These are phyloP conservation scores for Microcebus jonahi DNA, from an alignment of 2,113 vertebrate species.

Conservation along the genomic window DNA sequence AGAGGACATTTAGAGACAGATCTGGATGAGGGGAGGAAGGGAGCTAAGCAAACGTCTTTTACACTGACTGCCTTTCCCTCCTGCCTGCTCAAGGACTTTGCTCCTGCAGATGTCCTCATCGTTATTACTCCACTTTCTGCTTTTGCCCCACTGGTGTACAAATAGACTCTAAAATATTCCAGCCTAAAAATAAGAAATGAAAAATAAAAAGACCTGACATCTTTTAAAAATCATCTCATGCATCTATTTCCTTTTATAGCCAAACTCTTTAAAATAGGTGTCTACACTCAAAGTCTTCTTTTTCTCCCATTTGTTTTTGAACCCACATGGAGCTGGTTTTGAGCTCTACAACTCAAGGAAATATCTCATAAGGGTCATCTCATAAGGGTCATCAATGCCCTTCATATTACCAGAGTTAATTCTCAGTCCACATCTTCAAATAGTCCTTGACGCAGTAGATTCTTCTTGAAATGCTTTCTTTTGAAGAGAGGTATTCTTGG, in stretches of 20 bases:
- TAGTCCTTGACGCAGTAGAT: rapidly evolving
- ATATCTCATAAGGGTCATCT: background rate
- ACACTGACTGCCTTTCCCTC: background rate
- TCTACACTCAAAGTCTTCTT: background rate
- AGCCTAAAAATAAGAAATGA: background rate
- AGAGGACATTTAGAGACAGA: background rate
- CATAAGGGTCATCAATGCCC: background rate
- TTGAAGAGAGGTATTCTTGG: background rate
- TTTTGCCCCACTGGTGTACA: background rate
- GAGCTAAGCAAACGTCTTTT: background rate
- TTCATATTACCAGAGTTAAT: background rate
- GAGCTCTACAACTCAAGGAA: background rate
- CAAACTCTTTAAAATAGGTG: background rate
- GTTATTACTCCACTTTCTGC: background rate
- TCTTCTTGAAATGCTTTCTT: background rate
- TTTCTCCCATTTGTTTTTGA: background rate
- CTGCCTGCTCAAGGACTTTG: background rate
- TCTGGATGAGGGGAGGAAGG: background rate
- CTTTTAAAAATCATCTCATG: background rate
- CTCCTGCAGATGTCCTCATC: background rate
- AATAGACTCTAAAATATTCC: background rate
- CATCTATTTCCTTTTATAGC: background rate
- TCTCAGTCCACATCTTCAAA: background rate
- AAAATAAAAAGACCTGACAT: background rate
- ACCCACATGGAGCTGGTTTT: background rate